These are phyloP conservation scores for Dinocampus coccinellae DNA, from an alignment of 2,888 invertebrate genomes.

Conservation along the genomic window DNA sequence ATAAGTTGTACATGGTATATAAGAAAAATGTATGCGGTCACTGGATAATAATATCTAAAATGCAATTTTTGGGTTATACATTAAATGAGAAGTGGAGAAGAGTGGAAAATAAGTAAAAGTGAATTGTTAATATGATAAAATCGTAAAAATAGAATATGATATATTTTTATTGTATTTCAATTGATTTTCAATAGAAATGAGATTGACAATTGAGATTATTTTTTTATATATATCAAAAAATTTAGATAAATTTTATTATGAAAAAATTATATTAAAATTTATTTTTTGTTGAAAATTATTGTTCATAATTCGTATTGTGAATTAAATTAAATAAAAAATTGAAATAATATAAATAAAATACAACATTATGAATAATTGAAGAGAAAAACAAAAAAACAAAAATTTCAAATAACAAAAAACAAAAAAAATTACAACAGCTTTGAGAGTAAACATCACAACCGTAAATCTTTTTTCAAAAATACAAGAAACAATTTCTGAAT, in stretches of 20 bases:
- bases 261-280: no score
- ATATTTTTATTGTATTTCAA: background rate
- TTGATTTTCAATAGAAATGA: background rate
- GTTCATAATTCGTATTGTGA: no score
- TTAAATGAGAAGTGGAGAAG: background rate
- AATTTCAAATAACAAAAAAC: background rate
- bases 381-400: background rate
- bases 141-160: background rate
- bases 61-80: no score
- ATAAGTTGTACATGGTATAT: no score
- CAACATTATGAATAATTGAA: background rate
- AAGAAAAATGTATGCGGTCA: no score
- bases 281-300: no score
- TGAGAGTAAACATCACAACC: background rate
- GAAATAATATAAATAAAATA: background rate
- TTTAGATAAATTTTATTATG: no score
- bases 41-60: no score
- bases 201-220: background rate
- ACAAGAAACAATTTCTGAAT: conserved; percentile 35
- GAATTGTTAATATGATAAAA: background rate
- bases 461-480: conserved; percentile 27
- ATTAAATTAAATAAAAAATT: no score
- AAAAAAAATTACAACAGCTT: conserved; percentile 5
- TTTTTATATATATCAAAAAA: no score
- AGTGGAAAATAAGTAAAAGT: background rate